phyloP scores from a whole-genome alignment of 2,113 vertebrate species.

The Sterrhoptilus dennistouni region DNA sequence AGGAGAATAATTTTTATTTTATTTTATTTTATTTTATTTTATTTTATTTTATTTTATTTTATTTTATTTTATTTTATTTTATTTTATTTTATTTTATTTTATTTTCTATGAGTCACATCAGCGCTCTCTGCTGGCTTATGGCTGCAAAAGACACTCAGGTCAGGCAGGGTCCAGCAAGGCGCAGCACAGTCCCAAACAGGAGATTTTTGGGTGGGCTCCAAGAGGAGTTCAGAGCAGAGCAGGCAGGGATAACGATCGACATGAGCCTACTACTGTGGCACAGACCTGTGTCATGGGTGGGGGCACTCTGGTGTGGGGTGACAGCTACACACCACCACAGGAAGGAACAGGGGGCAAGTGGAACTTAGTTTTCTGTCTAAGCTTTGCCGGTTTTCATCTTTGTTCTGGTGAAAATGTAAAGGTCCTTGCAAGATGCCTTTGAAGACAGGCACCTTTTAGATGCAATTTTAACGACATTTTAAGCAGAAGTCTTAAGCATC shows the following conservation, averaged over 20 bases:
- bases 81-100: not conserved
- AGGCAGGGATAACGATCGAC: not conserved
- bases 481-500: not conserved
- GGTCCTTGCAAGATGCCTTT: fast-evolving
- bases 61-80: not conserved
- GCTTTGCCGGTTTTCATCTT: not conserved
- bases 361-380: not conserved
- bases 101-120: not conserved
- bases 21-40: not conserved
- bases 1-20: not conserved
- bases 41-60: not conserved
- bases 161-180: not conserved
- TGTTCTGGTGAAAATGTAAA: not conserved
- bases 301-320: not conserved
- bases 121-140: not conserved
- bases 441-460: not conserved
- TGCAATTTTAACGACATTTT: not conserved
- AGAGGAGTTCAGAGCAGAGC: not conserved
- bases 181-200: not conserved
- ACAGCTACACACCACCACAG: fast-evolving
- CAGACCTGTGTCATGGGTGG: not conserved
- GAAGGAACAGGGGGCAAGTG: not conserved
- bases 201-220: not conserved
- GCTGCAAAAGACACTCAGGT: not conserved
- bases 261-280: not conserved